phyloP scores from a whole-genome alignment of 2,797 vertebrate genomes.

The Mionectes olivaceus region DNA sequence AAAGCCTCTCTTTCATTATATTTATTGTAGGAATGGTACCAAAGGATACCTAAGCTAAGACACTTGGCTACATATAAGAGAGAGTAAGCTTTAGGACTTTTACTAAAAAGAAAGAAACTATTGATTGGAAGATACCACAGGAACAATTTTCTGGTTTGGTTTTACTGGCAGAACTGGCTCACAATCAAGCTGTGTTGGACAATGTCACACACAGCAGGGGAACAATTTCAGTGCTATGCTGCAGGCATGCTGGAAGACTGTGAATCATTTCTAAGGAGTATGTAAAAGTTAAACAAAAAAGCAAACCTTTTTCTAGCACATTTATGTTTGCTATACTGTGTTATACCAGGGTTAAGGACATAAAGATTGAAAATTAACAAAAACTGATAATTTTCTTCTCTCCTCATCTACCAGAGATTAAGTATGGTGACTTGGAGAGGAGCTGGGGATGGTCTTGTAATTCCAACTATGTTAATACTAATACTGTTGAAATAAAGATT shows the following conservation, averaged over 20 bases:
- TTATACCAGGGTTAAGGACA: neutral
- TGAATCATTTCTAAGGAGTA: neutral
- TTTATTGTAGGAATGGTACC: neutral
- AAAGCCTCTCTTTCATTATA: neutral
- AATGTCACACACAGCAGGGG: neutral
- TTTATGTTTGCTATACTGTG: neutral
- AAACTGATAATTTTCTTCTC: neutral
- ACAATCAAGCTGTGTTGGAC: neutral
- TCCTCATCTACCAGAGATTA: neutral
- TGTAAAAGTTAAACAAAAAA: neutral
- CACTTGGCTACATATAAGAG: neutral
- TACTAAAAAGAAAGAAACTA: neutral
- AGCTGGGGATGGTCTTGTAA: slow-evolving; percentile 10
- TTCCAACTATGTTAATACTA: slow-evolving; percentile 24
- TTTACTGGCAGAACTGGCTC: neutral
- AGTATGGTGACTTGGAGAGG: neutral
- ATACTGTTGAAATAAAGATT: slow-evolving; percentile 1
- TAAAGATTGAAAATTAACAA: neutral
- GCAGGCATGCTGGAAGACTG: neutral
- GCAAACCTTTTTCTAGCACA: neutral
- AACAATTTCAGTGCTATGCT: neutral
- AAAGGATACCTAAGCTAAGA: neutral
- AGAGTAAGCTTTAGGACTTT: neutral
- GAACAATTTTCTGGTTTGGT: neutral
- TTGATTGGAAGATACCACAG: neutral